Evolutionary conservation across 2,113 vertebrate genomes (phyloP).

Genomic region (Riparia riparia): DNA sequence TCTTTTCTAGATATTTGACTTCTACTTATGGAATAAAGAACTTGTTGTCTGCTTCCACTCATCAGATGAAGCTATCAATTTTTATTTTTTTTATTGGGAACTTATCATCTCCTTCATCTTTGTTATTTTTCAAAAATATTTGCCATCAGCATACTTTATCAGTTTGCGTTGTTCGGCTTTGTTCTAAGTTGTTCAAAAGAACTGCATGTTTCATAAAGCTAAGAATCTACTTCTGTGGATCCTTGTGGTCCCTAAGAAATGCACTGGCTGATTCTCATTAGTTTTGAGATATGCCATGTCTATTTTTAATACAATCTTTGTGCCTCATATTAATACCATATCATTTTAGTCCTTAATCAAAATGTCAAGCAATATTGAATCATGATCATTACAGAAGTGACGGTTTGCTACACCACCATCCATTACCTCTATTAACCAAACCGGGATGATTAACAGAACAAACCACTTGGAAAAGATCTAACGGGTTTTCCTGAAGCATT

Average conservation of each 20-base stretch:
- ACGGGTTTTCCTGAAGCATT: neutral
- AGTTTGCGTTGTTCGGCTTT: neutral
- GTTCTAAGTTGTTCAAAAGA: neutral
- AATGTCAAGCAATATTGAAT: slow-evolving; percentile 24
- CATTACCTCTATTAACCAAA: slow-evolving; percentile 8
- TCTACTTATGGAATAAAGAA: neutral
- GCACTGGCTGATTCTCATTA: neutral
- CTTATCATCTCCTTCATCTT: rapidly evolving
- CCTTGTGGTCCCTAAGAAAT: neutral
- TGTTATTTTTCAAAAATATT: neutral
- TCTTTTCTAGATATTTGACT: neutral
- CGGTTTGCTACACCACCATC: neutral
- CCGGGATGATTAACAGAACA: neutral
- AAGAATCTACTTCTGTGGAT: neutral
- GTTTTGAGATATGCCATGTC: neutral
- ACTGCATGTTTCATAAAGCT: neutral
- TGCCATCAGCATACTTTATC: neutral
- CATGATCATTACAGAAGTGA: neutral
- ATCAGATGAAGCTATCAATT: neutral
- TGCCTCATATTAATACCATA: neutral
- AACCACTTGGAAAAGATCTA: neutral
- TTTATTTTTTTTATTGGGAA: neutral
- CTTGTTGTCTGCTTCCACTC: neutral
- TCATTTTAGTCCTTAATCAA: slow-evolving; percentile 14
- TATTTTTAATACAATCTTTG: slow-evolving; percentile 23